Base-by-base conservation (phyloP, 1,140 invertebrate species). In the Parasteatoda tepidariorum region DNA sequence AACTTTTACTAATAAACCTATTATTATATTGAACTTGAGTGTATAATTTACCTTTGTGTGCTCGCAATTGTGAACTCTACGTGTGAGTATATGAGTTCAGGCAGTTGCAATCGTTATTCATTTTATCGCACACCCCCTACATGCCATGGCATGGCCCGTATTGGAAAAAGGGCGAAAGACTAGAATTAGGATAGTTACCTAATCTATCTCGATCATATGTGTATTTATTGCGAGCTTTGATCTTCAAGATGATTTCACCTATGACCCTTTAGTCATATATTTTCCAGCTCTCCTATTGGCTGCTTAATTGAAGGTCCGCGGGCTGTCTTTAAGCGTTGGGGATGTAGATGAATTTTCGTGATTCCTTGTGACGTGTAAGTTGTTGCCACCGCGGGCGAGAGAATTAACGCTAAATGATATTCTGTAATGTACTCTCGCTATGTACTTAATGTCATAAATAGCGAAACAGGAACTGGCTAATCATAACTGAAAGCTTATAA, bases 151-250 rank as follows among this genome's bases (percentile, higher is more conserved):
- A 34, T 24, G 38, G 38, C 22, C 30, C 24, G 55, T 59, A 55
- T 55, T 28, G 18, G 55, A 57, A 6, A 33, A 73, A 38, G 33
- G 41, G 18, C 18, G 68, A 57, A 73, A 73, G 70, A n/a, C 70
- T 31, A 28, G 48, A 22, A 68, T 68, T 68, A 73, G 70, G 30
- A 73, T 26, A 26, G 54, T 73, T 54, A 33, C 57, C 28, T 57
- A 41, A 73, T 73, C 57, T 73, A 73, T 73, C 70, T 73, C 70
- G 70, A 73, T 73, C 70, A 73, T 59, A 18, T 73, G 70, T 73
- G 70, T 73, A 30, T 73, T 57, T 73, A 73, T 73, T 28, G 7
- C 54, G 70, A 57, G 70, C 48, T 73, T 57, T 57, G 70, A 73
- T 24, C 59, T 61, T 13, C 6, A 30, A 24, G 11, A n/a, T 61